phyloP scores from a whole-genome alignment of 2,888 invertebrate genomes.

The Onthophagus sagittarius region DNA sequence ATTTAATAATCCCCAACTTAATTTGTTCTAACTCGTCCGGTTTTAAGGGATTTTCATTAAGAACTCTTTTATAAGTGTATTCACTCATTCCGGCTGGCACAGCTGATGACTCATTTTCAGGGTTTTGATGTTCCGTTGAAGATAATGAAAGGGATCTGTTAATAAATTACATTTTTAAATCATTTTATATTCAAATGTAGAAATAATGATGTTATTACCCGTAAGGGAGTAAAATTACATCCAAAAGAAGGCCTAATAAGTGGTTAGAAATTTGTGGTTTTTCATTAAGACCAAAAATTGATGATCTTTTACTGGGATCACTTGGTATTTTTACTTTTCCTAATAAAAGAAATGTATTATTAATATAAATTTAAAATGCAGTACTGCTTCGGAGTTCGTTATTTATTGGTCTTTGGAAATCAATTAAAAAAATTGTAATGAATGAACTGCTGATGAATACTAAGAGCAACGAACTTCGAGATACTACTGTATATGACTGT shows the following conservation, averaged over 20 bases:
- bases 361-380: neutral
- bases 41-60: constrained; percentile 65
- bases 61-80: constrained; percentile 71
- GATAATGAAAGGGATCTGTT: constrained; percentile 40
- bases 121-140: constrained; percentile 29
- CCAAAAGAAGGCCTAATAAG: constrained; percentile 73
- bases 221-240: constrained; percentile 81
- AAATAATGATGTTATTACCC: constrained; percentile 53
- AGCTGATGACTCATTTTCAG: constrained; percentile 43
- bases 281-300: constrained; percentile 67
- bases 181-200: constrained; percentile 14
- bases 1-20: constrained; percentile 77
- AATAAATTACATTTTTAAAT: constrained; percentile 24
- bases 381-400: no score
- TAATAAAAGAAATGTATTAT: neutral
- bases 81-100: constrained; percentile 76
- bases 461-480: no score
- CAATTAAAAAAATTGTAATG: no score
- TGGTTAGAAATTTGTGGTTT: constrained; percentile 66
- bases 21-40: constrained; percentile 80
- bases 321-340: constrained; percentile 57
- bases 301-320: constrained; percentile 59
- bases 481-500: no score
- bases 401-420: no score
- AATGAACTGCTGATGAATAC: no score